Base-by-base conservation (phyloP, 2,888 invertebrate genomes). In the Melanostoma scalare region DNA sequence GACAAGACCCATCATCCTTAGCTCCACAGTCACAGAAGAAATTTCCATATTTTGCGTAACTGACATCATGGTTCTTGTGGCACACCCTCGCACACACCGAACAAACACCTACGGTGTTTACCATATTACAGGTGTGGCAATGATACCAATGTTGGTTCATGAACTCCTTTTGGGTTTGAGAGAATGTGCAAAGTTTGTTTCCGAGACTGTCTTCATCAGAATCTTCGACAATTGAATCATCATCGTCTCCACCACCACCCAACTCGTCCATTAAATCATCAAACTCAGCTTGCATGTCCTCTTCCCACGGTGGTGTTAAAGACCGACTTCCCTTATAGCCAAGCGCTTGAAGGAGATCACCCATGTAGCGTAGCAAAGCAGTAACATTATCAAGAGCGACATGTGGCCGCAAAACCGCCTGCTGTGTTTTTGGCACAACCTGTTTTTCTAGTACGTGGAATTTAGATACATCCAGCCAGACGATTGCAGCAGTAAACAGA, bases 11-110 rank as follows among this genome's bases (percentile, higher is more conserved):
- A 89, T 97, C 97, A 63, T 98, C 97, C 90, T 98, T 98, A 0
- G 98, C 98, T 2, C 99, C 99, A 90, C 99, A 99, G 91, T 99
- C 99, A 89, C 99, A 99, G 93, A 99, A 99, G 93, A 99, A 99
- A 89, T 98, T 98, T 0, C 99, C 99, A 90, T 96, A 98, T 91
- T 99, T 99, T 65, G 99, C 98, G 89, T 99, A 99, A 4, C 98
- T 96, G 0, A 99, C 95, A 90, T 99, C 99, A 89, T 99, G 99
- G 0, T 97, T 97, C 86, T 96, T 95, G 90, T 99, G 99, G 89
- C 99, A 99, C 6, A 99, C 99, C 69, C 97, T 94, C 0, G 99
- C 99, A 92, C 99, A 99, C 10, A 99, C 96, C 0, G 98, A 97
- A 90, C 99, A 99, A 36, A 99, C 99, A 0, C 99, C 99, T 1